A percentile compares a stretch with the other conserved stretches of the same genome.
Conservation (phyloP, 35 echinoderm and acorn worm genomes). For the Holothuria glaberrima region DNA sequence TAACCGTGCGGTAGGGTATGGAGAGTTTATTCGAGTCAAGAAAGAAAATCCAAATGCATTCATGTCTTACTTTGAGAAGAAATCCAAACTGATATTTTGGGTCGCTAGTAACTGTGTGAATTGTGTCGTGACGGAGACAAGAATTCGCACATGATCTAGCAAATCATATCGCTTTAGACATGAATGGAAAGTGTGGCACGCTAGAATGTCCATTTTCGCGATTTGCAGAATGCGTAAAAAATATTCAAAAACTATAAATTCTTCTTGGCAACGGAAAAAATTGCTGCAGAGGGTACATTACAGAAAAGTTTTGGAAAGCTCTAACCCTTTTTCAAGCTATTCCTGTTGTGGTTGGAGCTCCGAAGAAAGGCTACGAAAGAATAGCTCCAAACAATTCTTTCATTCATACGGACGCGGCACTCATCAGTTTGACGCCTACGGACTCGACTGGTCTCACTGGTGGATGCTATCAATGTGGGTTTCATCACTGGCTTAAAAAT, state of each 20-base stretch:
- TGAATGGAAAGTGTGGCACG: too few relatives aligned
- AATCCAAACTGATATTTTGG: too few relatives aligned
- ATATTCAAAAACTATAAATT: slow-evolving; percentile 15
- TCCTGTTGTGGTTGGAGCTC: background rate
- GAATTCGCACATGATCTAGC: too few relatives aligned
- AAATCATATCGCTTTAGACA: too few relatives aligned
- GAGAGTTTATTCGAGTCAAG: too few relatives aligned
- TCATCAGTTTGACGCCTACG: background rate
- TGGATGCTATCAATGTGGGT: background rate
- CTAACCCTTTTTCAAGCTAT: background rate
- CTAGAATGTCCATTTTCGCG: too few relatives aligned
- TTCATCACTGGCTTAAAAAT: background rate
- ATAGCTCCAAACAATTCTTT: background rate
- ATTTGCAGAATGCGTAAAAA: too few relatives aligned
- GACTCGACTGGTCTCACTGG: background rate
- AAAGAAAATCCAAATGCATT: too few relatives aligned
- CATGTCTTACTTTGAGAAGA: too few relatives aligned
- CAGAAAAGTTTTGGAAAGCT: background rate
- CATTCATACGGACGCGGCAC: background rate
- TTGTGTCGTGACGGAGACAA: too few relatives aligned
- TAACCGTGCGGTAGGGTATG: too few relatives aligned
- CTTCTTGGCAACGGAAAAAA: background rate
- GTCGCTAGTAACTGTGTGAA: too few relatives aligned
- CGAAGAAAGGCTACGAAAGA: background rate
- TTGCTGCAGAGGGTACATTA: background rate